A percentile compares a stretch with the other conserved stretches of the same genome.
These are phyloP conservation scores for Acanthisitta chloris DNA, from an alignment of 2,113 vertebrate species.

Conservation along the genomic window DNA sequence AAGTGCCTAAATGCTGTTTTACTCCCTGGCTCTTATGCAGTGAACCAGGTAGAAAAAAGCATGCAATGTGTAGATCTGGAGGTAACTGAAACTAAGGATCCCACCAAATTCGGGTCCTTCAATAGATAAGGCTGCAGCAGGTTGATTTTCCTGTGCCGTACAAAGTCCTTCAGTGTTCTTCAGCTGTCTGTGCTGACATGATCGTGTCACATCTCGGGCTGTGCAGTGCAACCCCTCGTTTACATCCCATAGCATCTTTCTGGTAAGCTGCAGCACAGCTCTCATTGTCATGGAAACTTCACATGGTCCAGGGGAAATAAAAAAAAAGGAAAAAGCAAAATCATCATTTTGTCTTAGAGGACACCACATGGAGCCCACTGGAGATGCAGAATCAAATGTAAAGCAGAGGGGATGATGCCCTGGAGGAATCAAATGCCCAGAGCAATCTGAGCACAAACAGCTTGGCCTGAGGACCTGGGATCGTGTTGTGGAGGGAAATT, in stretches of 20 bases:
- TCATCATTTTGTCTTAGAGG: not conserved
- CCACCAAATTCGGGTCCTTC: rapidly evolving
- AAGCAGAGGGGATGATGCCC: not conserved
- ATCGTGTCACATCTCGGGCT: not conserved
- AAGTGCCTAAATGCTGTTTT: not conserved
- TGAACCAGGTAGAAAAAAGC: not conserved
- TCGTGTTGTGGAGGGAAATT: rapidly evolving
- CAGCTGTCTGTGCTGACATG: not conserved
- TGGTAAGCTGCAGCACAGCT: not conserved
- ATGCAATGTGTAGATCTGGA: not conserved
- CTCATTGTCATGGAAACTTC: not conserved
- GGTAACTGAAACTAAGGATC: not conserved
- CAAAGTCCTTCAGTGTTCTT: not conserved
- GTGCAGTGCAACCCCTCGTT: rapidly evolving
- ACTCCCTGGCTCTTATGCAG: not conserved
- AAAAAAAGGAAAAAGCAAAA: not conserved
- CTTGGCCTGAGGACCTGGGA: not conserved
- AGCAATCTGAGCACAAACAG: not conserved
- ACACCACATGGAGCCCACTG: not conserved
- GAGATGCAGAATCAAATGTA: not conserved
- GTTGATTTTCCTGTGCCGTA: not conserved
- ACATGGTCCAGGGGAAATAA: not conserved
- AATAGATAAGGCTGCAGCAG: not conserved
- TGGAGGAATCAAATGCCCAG: not conserved
- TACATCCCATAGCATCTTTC: not conserved